Evolutionary conservation across 2,113 vertebrate genomes (phyloP), one percentile per base, ranked within the genome.

Genomic region (Pseudopipra pipra): DNA sequence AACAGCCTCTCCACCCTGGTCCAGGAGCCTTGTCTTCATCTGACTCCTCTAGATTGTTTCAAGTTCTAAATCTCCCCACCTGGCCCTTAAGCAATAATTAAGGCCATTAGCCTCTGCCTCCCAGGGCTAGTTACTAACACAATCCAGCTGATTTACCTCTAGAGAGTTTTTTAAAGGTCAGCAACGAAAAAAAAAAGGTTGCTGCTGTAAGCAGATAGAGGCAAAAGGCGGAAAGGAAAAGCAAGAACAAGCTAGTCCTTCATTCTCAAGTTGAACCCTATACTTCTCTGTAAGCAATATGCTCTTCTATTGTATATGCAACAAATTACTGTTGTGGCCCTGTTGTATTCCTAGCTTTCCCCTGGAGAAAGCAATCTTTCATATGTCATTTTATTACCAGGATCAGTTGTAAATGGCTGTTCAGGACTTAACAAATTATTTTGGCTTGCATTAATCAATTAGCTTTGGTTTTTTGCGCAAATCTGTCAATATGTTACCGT

Each of bases 41-140:
- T 85, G 28, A 76, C n/a, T 12, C 7, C 22, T 88, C 54, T 43
- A 80, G 51, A 62, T 43, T 88, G 21, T 66, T 58, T 95, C 51
- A 51, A 80, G 18, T 83, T 94, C 59, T 83, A 86, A 83, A 88
- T 85, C 63, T 83, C 54, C n/a, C 76, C 72, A 83, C 65, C 43
- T 88, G 71, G 59, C 62, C 27, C 58, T 80, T 79, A 73, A 94
- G 37, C 59, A 85, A 33, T 86, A 85, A 92, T 85, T 83, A 94
- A 87, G 51, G 31, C 85, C 62, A 88, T 95, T 94, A 92, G 44
- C 54, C 18, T 90, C 74, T 91, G 35, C 59, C 68, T 89, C 33
- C 31, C 16, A 77, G 58, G 19, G 14, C 30, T 72, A 25, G 24
- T 85, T 72, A 54, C 56, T 91, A 49, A 84, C 30, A 71, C 23